Evolutionary conservation across 2,113 vertebrate species (phyloP).

Genomic region (Felis chaus): DNA sequence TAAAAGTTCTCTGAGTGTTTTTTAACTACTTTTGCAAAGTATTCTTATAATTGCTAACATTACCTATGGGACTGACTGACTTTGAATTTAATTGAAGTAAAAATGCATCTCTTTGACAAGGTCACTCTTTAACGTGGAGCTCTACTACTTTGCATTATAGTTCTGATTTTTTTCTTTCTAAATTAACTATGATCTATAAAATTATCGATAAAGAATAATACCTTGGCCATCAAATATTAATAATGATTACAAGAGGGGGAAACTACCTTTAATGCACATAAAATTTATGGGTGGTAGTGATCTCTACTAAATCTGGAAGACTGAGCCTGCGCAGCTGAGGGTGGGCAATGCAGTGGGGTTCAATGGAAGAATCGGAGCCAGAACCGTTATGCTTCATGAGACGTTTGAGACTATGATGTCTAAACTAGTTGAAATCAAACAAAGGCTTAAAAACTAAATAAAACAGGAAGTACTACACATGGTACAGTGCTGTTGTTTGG

Average conservation of each 20-base stretch:
- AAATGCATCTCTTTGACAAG: conserved; percentile 84
- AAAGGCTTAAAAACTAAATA: background rate
- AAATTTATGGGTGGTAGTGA: conserved; percentile 78
- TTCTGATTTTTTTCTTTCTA: conserved; percentile 83
- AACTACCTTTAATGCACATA: conserved; percentile 77
- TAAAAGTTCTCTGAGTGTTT: conserved; percentile 78
- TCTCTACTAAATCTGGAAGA: conserved; percentile 61
- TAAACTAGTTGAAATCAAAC: background rate
- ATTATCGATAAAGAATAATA: conserved; percentile 83
- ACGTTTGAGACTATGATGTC: conserved; percentile 25
- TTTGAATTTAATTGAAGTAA: conserved; percentile 85
- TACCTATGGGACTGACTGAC: conserved; percentile 83
- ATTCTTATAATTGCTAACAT: conserved; percentile 85
- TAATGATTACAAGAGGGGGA: conserved; percentile 80
- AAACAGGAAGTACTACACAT: background rate
- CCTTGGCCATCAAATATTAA: conserved; percentile 79
- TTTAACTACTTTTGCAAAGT: conserved; percentile 83
- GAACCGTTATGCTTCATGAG: background rate
- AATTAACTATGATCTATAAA: conserved; percentile 83
- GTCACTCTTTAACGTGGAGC: conserved; percentile 83
- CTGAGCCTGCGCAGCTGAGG: background rate
- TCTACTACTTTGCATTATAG: conserved; percentile 64
- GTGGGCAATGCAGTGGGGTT: background rate
- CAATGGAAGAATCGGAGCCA: conserved; percentile 23
- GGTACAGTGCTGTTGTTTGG: background rate